Evolutionary conservation across 2,797 vertebrate species (phyloP).

Genomic region (Helarctos malayanus): DNA sequence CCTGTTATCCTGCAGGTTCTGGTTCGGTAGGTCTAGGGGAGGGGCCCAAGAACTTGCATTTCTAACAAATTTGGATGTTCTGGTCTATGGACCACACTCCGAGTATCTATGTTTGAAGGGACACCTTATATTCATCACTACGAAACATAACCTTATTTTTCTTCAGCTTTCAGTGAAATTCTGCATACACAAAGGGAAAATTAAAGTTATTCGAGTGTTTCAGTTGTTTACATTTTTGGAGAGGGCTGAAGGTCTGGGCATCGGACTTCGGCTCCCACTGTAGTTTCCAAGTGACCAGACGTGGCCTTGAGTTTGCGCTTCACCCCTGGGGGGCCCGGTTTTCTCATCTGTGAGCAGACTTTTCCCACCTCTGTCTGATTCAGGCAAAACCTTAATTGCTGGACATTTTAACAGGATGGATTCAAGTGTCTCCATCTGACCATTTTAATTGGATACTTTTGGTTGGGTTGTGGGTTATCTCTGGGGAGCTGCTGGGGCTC

Average conservation of each 20-base stretch:
- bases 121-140: no score
- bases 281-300: not conserved
- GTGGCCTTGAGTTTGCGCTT: accelerated
- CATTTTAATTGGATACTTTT: not conserved
- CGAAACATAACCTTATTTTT: not conserved
- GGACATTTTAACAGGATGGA: not conserved
- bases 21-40: not conserved
- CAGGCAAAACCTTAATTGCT: not conserved
- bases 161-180: not conserved
- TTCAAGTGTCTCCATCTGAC: not conserved
- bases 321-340: not conserved
- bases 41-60: not conserved
- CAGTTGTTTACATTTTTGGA: not conserved
- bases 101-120: not conserved
- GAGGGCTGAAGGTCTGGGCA: no score
- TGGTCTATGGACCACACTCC: accelerated
- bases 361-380: not conserved
- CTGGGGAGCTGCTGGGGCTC: not conserved
- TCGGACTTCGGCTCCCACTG: not conserved
- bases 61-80: not conserved
- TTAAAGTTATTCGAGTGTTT: not conserved
- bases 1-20: not conserved
- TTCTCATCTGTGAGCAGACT: not conserved
- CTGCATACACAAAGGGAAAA: not conserved
- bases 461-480: not conserved